Conservation (phyloP, 2,113 vertebrate species). For the Amazona vittata region DNA sequence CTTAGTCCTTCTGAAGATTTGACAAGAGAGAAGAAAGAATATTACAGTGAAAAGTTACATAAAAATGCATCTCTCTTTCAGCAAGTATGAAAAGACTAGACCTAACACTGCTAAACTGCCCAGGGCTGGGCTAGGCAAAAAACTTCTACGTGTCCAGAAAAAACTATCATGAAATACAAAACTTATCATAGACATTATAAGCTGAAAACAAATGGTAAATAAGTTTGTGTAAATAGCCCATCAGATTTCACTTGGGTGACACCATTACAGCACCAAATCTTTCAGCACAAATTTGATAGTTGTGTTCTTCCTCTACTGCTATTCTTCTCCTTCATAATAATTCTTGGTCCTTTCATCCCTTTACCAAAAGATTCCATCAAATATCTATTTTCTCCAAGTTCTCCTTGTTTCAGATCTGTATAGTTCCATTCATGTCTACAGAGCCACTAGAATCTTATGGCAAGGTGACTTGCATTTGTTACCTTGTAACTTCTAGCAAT, state of each 20-base stretch:
- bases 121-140: background rate
- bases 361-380: background rate
- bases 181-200: background rate
- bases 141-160: background rate
- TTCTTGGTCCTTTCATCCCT: background rate
- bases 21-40: background rate
- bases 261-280: background rate
- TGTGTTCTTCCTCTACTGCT: background rate
- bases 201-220: background rate
- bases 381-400: background rate
- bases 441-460: background rate
- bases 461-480: background rate
- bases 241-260: background rate
- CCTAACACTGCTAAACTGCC: background rate
- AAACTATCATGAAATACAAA: background rate
- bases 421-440: background rate
- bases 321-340: background rate
- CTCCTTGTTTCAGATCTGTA: background rate
- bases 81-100: background rate
- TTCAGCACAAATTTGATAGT: background rate
- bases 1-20: background rate
- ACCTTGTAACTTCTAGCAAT: background rate
- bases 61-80: background rate
- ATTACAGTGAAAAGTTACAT: background rate
- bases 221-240: background rate